Evolutionary conservation across 2,797 vertebrate genomes (phyloP), one percentile per base, ranked within the genome.

Genomic region (Gymnocypris eckloni): DNA sequence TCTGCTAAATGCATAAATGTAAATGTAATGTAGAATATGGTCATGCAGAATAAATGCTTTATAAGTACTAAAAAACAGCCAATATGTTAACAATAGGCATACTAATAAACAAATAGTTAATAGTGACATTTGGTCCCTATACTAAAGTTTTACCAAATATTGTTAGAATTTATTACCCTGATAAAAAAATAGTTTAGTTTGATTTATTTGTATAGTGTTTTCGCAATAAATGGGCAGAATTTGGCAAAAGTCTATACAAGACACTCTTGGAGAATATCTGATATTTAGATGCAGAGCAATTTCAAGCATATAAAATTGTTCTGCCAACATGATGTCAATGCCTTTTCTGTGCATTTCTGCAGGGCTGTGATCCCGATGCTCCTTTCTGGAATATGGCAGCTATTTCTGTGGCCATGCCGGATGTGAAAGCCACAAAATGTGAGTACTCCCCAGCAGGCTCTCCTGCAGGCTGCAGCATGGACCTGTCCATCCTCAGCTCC

Each of bases 351-450:
- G 79, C 50, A 18, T 85, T 2, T 88, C 41, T 69, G 7, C 71
- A 89, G 88, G 82, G 69, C 84, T 87, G 50, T 92, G 91, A 77
- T 89, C 79, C 89, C 69, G 54, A 69, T 75, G 86, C 77, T 80
- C 37, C 6, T 73, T 64, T 78, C 89, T 87, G 90, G 85, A 87
- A 89, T 82, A 84, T n/a, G 54, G 87, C 82, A 70, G n/a, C 88
- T 92, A 81, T 82, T 83, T 86, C 88, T 85, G 56, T 88, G 81
- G 91, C 89, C 92, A 95, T 95, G 94, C 94, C 95, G 88, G 95
- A 96, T 92, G 93, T 97, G 91, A 95, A 94, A 92, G 90, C 93
- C 86, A 90, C 92, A 86, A 92, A 92, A 93, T 95, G 94, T 97
- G 96, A 96, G 93, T 94, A 92, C 93, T 92, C 94, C 87, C 90